Percentiles rank a stretch among this genome's conserved stretches.
Evolutionary conservation across 2,113 vertebrate genomes (phyloP).

Genomic region (Manacus vitellinus): DNA sequence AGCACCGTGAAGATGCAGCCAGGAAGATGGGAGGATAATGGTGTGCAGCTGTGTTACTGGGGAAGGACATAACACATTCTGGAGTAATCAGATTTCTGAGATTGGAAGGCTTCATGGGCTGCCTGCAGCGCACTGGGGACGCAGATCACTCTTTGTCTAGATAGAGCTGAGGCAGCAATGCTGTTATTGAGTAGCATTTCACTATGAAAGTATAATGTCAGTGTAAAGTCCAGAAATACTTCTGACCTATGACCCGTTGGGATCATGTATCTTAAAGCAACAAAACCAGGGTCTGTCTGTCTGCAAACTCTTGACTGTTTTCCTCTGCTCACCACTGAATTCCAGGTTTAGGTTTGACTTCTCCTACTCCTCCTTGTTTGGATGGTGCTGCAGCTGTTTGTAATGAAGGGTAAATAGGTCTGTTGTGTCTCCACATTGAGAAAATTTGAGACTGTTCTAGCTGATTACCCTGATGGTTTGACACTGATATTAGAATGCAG

Average conservation of each 20-base stretch:
- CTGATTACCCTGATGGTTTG: background rate
- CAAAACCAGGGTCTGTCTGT: background rate
- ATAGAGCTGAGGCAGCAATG: background rate
- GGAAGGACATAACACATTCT: background rate
- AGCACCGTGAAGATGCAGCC: background rate
- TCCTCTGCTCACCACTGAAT: background rate
- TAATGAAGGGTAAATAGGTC: background rate
- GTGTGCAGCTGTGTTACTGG: background rate
- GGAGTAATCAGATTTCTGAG: background rate
- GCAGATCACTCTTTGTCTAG: background rate
- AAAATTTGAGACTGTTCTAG: background rate
- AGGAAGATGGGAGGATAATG: background rate
- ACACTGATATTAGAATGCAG: background rate
- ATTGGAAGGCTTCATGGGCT: background rate
- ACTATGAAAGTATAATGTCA: slow-evolving; percentile 40
- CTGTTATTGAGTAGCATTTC: background rate
- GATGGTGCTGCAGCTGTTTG: background rate
- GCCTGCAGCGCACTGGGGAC: background rate
- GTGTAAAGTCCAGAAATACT: slow-evolving; percentile 65
- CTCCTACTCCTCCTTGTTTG: background rate
- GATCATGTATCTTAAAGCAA: slow-evolving; percentile 52
- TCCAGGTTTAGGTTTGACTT: background rate
- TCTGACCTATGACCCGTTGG: slow-evolving; percentile 45
- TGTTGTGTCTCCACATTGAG: background rate
- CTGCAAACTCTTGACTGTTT: background rate